Percentiles rank a stretch among this genome's conserved stretches.
Evolutionary conservation across 2,888 invertebrate species (phyloP).

Genomic region (Tenthredo distinguenda): DNA sequence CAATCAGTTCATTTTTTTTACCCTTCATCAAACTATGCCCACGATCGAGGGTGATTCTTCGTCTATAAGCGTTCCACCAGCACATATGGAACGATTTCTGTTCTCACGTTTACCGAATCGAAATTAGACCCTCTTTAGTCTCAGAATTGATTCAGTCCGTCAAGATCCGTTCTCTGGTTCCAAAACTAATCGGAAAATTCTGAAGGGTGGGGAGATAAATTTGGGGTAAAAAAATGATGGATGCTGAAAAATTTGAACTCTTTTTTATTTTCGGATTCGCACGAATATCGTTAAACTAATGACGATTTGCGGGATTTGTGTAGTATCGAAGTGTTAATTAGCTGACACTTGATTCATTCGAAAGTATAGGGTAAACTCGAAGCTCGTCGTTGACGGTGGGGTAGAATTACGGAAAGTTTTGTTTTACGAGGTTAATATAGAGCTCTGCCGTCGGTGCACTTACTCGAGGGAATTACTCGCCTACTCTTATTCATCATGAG

Average conservation of each 20-base stretch:
- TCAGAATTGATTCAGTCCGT: no score
- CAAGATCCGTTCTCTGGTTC: no score
- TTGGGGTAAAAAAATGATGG: no score
- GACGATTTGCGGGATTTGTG: no score
- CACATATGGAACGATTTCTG: no score
- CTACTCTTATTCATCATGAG: constrained; percentile 30
- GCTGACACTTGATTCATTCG: background rate
- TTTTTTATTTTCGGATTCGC: no score
- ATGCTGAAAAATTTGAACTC: no score
- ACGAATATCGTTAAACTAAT: no score
- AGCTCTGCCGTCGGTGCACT: background rate
- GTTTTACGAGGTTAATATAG: constrained; percentile 8
- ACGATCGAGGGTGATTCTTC: background rate
- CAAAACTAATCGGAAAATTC: no score
- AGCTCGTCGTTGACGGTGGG: background rate
- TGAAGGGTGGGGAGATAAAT: no score
- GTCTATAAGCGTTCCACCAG: background rate
- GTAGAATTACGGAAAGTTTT: constrained; percentile 14
- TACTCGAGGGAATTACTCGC: constrained; percentile 14
- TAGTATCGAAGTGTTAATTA: background rate
- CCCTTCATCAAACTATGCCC: background rate
- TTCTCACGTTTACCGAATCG: no score
- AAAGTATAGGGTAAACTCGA: background rate
- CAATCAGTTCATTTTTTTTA: background rate
- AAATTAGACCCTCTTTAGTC: no score